A percentile compares a stretch with the other conserved stretches of the same genome.
Conservation (phyloP, 2,797 vertebrate species). For the Novumbra hubbsi region DNA sequence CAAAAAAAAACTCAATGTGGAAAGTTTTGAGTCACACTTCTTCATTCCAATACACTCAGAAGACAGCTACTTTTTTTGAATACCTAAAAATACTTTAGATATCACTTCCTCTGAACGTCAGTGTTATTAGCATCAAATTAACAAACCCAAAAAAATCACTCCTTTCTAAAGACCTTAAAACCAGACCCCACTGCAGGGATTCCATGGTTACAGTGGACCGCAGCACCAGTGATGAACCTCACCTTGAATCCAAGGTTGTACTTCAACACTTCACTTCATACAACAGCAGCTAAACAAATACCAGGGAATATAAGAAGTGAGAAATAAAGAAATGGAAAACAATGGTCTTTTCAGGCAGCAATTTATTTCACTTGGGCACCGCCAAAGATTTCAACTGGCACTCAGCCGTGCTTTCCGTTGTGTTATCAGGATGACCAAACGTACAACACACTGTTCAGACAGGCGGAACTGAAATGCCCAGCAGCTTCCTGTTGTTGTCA, state of each 20-base stretch:
- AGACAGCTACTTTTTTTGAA: background rate
- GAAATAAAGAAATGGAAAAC: too few species aligned
- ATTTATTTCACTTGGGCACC: too few species aligned
- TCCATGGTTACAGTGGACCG: background rate
- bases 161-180: background rate
- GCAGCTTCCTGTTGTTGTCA: slow-evolving; percentile 14
- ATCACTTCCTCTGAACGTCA: background rate
- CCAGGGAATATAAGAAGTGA: background rate
- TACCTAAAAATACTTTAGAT: background rate
- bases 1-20: background rate
- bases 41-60: background rate
- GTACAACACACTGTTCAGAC: background rate
- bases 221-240: background rate
- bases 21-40: background rate
- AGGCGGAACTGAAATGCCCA: background rate
- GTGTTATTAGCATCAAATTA: background rate
- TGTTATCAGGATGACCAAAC: background rate
- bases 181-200: background rate
- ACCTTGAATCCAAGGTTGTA: background rate
- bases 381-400: background rate
- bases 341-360: background rate
- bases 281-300: background rate
- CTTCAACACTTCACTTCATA: background rate
- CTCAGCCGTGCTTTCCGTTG: background rate
- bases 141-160: background rate